Base-by-base conservation (phyloP, 2,888 invertebrate species). In the Aleiodes alternator region DNA sequence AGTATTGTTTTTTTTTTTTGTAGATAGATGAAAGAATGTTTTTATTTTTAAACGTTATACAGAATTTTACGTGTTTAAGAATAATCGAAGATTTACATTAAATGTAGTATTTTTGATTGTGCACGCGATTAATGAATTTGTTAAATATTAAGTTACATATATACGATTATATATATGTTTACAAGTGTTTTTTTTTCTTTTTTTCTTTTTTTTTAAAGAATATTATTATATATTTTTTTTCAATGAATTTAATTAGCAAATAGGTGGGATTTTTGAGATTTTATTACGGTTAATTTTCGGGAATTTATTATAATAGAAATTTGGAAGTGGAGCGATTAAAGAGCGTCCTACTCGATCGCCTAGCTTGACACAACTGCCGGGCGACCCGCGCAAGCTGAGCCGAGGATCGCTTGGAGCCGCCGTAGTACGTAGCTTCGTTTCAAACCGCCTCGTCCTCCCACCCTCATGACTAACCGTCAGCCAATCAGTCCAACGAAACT, bases 311-410 rank as follows among this genome's bases (percentile, higher is more conserved):
- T 23, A 16, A 84, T 84, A 84, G 84, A 83, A 83, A 86, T 84
- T 85, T 85, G 84, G 84, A 87, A 87, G 86, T 87, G 87, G 87
- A 85, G 86, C 87, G 86, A 85, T 85, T 86, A 85, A 87, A 85
- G 86, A 87, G 87, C 88, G 89, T 89, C 87, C 89, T 89, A 86
- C 89, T 88, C 87, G 88, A 88, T 88, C 89, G 89, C 88, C 87
- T 86, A 88, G 87, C 89, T 87, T 89, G 88, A 89, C 89, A 89
- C 89, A 88, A 89, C 89, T 89, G 89, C 87, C 86, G 86, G 84
- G 80, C 79, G 75, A 80, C 76, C 72, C 77, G 78, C 78, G 78
- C 79, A 73, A 78, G 78, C 79, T 78, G 78, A 75, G 55, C 72
- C 78, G 82, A 81, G 79, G 76, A 72, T 72, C 76, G 72, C 61